A percentile compares a stretch with the other conserved stretches of the same genome.
Conservation (phyloP, 1,140 invertebrate species). For the Zaprionus lachaisei region DNA sequence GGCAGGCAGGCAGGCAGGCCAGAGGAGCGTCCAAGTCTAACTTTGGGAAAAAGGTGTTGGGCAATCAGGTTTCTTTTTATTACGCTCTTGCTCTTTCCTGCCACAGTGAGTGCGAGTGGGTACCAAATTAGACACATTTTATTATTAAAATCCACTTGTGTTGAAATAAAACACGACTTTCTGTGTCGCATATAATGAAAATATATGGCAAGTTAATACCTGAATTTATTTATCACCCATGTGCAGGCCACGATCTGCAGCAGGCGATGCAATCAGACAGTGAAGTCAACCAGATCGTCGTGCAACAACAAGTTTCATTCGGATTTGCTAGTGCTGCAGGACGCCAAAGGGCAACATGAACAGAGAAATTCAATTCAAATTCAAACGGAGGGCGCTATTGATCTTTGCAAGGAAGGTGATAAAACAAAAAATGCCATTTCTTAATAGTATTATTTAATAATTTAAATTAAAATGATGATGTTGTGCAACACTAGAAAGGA, state of each 20-base stretch:
- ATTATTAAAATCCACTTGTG: slow-evolving; percentile 83
- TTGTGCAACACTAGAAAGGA: no score
- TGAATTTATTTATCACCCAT: slow-evolving; percentile 75
- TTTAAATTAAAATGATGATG: no score
- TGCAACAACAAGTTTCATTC: slow-evolving; percentile 34
- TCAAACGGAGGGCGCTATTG: background rate
- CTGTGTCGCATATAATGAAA: slow-evolving; percentile 82
- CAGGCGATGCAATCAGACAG: slow-evolving; percentile 19
- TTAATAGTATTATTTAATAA: no score
- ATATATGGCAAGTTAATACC: slow-evolving; percentile 81
- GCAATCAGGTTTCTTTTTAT: slow-evolving; percentile 64
- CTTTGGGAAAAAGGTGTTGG: slow-evolving; percentile 58
- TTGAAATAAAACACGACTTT: slow-evolving; percentile 83
- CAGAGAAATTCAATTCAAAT: background rate
- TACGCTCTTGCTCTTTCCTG: no score
- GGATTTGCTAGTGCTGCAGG: background rate
- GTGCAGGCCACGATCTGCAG: slow-evolving; percentile 29
- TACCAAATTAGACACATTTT: slow-evolving; percentile 83
- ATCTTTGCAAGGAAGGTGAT: background rate
- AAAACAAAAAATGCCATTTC: background rate
- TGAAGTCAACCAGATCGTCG: background rate
- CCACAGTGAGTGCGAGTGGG: slow-evolving; percentile 53
- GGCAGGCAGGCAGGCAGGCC: slow-evolving; percentile 19
- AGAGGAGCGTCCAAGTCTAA: slow-evolving; percentile 16
- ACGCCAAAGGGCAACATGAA: slow-evolving; percentile 20